A percentile compares a stretch with the other conserved stretches of the same genome.
These are phyloP conservation scores for Poecile atricapillus DNA, from an alignment of 2,113 vertebrate species.

Conservation along the genomic window DNA sequence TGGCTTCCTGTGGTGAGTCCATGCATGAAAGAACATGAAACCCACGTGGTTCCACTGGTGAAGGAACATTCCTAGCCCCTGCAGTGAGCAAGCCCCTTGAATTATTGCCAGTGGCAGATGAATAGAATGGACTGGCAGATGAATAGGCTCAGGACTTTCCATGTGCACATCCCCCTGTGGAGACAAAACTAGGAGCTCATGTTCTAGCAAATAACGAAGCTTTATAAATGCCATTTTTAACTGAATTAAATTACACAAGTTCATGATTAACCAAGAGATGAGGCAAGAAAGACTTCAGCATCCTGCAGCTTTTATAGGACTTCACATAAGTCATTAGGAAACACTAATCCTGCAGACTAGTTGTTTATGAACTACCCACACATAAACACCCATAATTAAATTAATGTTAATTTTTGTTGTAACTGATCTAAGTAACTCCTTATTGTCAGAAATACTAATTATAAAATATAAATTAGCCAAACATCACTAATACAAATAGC, in stretches of 20 bases:
- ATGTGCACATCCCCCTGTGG: background rate
- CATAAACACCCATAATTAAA: constrained; percentile 4
- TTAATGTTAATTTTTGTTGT: background rate
- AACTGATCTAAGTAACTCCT: background rate
- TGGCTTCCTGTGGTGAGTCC: background rate
- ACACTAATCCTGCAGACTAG: background rate
- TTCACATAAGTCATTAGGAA: background rate
- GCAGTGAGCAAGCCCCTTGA: background rate
- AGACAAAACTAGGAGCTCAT: background rate
- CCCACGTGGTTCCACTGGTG: background rate
- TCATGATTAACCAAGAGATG: background rate
- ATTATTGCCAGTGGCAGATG: background rate
- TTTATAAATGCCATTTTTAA: background rate
- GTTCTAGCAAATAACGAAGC: background rate
- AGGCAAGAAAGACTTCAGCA: background rate
- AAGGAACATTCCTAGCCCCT: background rate
- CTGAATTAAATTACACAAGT: background rate
- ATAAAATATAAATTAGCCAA: background rate
- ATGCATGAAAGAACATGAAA: background rate
- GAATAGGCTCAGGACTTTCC: background rate
- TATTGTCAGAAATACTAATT: background rate
- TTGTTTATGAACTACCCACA: background rate
- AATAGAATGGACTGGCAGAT: background rate
- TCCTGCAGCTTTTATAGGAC: background rate
- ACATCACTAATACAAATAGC: background rate